These are phyloP conservation scores for Drosophila robusta DNA, from an alignment of 2,888 invertebrate species.

Conservation along the genomic window DNA sequence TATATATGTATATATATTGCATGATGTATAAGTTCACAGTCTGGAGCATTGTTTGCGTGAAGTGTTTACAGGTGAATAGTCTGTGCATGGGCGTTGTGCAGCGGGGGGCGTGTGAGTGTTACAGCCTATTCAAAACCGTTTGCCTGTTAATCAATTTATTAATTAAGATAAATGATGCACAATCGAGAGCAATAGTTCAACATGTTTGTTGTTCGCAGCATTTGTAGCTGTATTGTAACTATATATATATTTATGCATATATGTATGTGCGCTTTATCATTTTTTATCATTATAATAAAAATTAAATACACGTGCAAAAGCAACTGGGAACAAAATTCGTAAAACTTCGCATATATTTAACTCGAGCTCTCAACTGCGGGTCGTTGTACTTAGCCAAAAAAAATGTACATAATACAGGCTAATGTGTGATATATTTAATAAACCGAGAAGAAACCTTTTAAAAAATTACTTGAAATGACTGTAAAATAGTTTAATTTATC, in stretches of 20 bases:
- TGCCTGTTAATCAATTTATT: constrained; percentile 19
- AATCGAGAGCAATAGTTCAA: constrained; percentile 7
- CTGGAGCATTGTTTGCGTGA: constrained; percentile 42
- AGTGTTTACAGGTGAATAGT: constrained; percentile 37
- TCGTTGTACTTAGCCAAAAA: background rate
- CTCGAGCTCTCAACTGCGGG: background rate
- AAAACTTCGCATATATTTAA: background rate
- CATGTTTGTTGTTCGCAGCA: constrained; percentile 1
- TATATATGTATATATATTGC: constrained; percentile 11
- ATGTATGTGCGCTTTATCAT: background rate
- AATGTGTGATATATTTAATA: background rate
- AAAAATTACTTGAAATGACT: too few relatives aligned
- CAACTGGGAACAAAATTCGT: background rate
- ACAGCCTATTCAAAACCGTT: background rate
- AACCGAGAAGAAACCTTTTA: too few relatives aligned
- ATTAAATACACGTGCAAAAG: background rate
- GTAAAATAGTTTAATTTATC: too few relatives aligned
- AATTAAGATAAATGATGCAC: constrained; percentile 52
- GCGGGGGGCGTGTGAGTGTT: background rate
- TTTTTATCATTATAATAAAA: background rate
- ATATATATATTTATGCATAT: background rate
- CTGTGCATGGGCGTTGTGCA: constrained; percentile 10
- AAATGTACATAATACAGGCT: background rate
- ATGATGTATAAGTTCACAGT: constrained; percentile 4
- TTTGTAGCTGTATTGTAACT: background rate